A percentile compares a stretch with the other conserved stretches of the same genome.
These are phyloP conservation scores for Ochropacha duplaris DNA, from an alignment of 2,888 invertebrate genomes.

Conservation along the genomic window DNA sequence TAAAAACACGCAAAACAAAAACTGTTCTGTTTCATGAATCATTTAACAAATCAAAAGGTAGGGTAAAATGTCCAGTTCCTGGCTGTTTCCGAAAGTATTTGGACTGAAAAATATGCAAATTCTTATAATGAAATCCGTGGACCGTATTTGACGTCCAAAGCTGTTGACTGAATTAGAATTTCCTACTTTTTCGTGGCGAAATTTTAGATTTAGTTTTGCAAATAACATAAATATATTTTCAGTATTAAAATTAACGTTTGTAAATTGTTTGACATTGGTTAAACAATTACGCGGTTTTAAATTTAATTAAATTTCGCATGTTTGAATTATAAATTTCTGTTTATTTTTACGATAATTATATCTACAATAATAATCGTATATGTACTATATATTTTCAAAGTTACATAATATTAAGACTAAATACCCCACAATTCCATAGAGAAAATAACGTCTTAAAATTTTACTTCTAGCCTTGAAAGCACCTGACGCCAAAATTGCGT, in stretches of 20 bases:
- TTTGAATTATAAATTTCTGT: too few species aligned
- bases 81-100: conserved; percentile 39
- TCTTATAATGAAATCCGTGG: conserved; percentile 63
- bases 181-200: conserved; percentile 36
- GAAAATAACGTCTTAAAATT: not conserved
- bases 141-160: conserved; percentile 47
- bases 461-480: conserved; percentile 24
- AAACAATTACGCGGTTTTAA: too few species aligned
- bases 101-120: conserved; percentile 65
- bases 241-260: too few species aligned
- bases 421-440: not conserved
- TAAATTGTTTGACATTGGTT: too few species aligned
- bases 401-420: not conserved
- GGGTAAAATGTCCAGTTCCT: conserved; percentile 45
- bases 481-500: conserved; percentile 38
- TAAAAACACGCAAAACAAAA: conserved; percentile 21
- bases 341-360: not conserved
- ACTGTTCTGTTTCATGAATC: conserved; percentile 36
- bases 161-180: conserved; percentile 55
- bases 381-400: not conserved
- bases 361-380: not conserved
- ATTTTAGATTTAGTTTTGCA: conserved; percentile 13
- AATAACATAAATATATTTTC: not conserved
- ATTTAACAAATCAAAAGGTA: conserved; percentile 57
- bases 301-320: too few species aligned